Evolutionary conservation across 2,113 vertebrate genomes (phyloP), one percentile per base, ranked within the genome.

Genomic region (Anarrhichthys ocellatus): DNA sequence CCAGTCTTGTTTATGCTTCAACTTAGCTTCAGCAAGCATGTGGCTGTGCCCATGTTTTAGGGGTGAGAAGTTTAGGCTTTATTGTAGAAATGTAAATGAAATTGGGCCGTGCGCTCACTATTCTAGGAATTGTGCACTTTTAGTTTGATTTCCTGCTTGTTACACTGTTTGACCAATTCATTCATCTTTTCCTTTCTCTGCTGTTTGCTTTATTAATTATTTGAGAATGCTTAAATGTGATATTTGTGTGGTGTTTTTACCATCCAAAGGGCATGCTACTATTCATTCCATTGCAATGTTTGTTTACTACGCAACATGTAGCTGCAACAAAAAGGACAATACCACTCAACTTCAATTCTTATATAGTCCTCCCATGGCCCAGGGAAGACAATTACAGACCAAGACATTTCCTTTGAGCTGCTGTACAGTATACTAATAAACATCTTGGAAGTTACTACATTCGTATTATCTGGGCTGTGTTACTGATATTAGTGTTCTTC

Each of bases 161-260:
- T 81, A 69, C 56, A 67, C 44, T 52, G 54, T 73, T 67, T 92
- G 81, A 89, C 69, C 89, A 80, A 82, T 89, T 89, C 76, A 91
- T 90, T 70, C 27, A 11, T 68, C 24, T 73, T 79, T 82, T 54
- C 32, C 44, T 76, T 68, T 84, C 78, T 61, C 24, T 78, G 66
- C 82, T 56, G 32, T 48, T 76, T 85, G 40, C 18, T 52, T 22
- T 5, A 34, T 59, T 61, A 27, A 83, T 80, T 73, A 85, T 87
- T 90, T 34, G 87, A 54, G 10, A 38, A 52, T 11, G 27, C 27
- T 74, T 82, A 70, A 77, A 76, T 87, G 63, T 34, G 46, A 64
- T 73, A 81, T 84, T 67, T 83, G 32, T 81, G 54, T 52, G 50
- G 29, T 67, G 42, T 74, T 78, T 87, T 81, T 74, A 68, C 3